Evolutionary conservation across 2,888 invertebrate genomes (phyloP).

Genomic region (Caenorhabditis virilis): DNA sequence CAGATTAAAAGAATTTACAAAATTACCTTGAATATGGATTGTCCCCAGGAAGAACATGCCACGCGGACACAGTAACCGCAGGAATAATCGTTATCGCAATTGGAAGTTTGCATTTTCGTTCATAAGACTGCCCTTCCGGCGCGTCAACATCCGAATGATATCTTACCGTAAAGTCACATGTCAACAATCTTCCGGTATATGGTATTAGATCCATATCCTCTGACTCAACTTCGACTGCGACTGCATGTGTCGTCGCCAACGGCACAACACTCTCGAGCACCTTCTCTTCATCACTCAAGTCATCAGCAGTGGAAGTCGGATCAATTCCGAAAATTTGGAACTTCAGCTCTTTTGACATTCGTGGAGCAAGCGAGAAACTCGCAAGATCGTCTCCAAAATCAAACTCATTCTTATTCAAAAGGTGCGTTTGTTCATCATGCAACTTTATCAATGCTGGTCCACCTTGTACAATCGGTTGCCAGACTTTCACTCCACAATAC

Average conservation of each 20-base stretch:
- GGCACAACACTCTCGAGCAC: constrained; percentile 48
- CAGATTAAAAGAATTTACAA: not conserved
- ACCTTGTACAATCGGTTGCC: constrained; percentile 51
- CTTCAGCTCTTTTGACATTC: constrained; percentile 45
- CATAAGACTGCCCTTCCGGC: constrained; percentile 48
- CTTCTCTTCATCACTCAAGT: constrained; percentile 47
- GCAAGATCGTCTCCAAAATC: constrained; percentile 19
- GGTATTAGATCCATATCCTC: constrained; percentile 64
- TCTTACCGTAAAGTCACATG: constrained; percentile 57
- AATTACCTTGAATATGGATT: constrained; percentile 49
- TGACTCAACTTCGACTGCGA: constrained; percentile 28
- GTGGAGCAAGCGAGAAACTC: constrained; percentile 41
- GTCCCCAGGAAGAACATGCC: constrained; percentile 65
- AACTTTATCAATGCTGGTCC: constrained; percentile 60
- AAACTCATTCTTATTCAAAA: constrained; percentile 7
- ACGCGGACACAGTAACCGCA: constrained; percentile 65
- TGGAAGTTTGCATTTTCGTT: constrained; percentile 55
- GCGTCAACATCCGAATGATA: constrained; percentile 62
- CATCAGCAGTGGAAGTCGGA: constrained; percentile 61
- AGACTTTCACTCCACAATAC: constrained; percentile 47
- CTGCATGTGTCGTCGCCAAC: constrained; percentile 32
- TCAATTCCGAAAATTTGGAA: constrained; percentile 67
- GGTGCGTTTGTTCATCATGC: constrained; percentile 10
- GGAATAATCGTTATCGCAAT: constrained; percentile 65
- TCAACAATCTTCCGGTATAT: constrained; percentile 64